Percentiles rank a stretch among this genome's conserved stretches.
phyloP scores from a whole-genome alignment of 2,797 vertebrate genomes.

The Knipowitschia caucasica region DNA sequence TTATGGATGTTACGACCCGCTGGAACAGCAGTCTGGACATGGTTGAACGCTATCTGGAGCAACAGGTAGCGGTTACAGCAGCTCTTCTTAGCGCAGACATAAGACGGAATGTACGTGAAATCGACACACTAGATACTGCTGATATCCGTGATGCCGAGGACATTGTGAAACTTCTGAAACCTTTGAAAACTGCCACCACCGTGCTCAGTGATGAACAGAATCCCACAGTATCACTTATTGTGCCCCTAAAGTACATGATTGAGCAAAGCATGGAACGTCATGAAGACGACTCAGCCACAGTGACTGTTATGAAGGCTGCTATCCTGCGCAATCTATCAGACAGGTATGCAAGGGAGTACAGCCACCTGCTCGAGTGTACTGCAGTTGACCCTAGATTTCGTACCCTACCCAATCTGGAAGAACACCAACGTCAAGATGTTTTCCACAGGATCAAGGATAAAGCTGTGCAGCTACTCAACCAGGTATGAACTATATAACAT shows the following conservation, averaged over 20 bases:
- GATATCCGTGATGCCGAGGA: too few species aligned
- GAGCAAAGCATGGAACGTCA: neutral
- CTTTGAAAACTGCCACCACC: neutral
- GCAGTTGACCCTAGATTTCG: neutral
- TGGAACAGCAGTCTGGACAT: neutral
- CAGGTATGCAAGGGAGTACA: neutral
- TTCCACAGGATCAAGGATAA: neutral
- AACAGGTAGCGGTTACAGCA: neutral
- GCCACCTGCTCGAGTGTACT: neutral
- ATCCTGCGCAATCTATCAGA: neutral
- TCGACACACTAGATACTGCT: too few species aligned
- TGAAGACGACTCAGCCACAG: neutral
- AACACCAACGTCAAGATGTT: neutral
- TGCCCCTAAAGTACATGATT: neutral
- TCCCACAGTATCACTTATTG: neutral
- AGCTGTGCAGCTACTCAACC: neutral
- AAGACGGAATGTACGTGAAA: neutral
- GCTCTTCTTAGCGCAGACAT: neutral
- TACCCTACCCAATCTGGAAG: neutral
- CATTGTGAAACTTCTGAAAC: neutral
- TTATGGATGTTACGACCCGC: neutral
- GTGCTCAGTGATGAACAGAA: neutral
- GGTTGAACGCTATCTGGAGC: neutral
- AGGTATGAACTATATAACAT: neutral
- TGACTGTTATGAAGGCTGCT: neutral